Evolutionary conservation across 2,797 vertebrate genomes (phyloP), one percentile per base, ranked within the genome.

Genomic region (Pangasius mekongensis): DNA sequence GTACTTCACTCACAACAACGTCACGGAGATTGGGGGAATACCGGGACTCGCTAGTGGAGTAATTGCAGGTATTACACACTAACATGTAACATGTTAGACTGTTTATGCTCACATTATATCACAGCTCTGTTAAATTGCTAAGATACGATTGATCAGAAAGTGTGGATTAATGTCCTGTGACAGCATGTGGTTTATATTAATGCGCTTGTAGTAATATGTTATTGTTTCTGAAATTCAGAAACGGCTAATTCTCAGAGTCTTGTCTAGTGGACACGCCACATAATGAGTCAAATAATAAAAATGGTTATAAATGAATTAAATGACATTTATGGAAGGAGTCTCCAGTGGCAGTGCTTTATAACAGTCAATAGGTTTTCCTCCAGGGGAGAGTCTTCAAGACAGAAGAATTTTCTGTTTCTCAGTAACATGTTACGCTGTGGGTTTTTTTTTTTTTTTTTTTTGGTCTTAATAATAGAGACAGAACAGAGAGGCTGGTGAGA

Each of bases 41-140:
- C 97, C 97, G 0, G 98, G 97, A 0, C 93, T 98, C 87, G 95
- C 96, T 87, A 98, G 97, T 16, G 95, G 97, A 10, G 91, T 97
- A 78, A 96, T 98, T 71, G 39, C 95, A 92, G 97, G 97, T 98
- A 87, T 52, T 52, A 60, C 5, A 77, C 43, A 30, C 58, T 1
- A 20, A 30, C 39, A 47, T 47, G 22, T 1, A 81, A 43, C 56
- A 43, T 5, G 24, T 67, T 62, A 3, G 1, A 43, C 22, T 14
- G 10, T 27, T 81, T 24, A 22, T 56, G 52, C 52, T 36, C n/a
- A 27, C 78, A 7, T 27, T 8, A 43, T 62, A 8, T 33, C 22
- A 82, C 49, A 22, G n/a, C 47, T 33, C 10, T 78, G 11, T 22
- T 20, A 33, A 30, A 52, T 54, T 9, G 9, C 7, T 74, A 13